phyloP scores from a whole-genome alignment of 2,113 vertebrate species.

The Gymnogyps californianus region DNA sequence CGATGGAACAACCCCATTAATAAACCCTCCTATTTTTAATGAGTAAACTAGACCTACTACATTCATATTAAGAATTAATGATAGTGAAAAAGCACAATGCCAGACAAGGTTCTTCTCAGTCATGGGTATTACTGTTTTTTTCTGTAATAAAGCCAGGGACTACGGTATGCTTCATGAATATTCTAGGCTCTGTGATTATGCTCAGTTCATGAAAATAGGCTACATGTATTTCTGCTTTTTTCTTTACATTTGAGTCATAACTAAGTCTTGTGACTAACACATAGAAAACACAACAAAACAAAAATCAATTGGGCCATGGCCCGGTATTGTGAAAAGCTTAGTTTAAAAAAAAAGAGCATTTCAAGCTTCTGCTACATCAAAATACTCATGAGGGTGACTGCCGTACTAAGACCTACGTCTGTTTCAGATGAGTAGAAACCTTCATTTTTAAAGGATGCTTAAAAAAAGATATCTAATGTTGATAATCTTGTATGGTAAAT shows the following conservation, averaged over 20 bases:
- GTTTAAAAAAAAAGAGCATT: background rate
- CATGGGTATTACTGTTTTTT: background rate
- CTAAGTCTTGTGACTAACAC: background rate
- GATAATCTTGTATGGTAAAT: background rate
- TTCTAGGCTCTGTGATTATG: background rate
- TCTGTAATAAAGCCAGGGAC: background rate
- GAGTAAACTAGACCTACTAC: background rate
- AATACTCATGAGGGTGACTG: background rate
- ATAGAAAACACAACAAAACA: background rate
- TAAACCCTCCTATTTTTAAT: background rate
- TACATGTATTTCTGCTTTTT: background rate
- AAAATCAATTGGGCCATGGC: background rate
- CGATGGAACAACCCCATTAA: background rate
- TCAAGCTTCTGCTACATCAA: background rate
- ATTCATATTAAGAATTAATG: constrained; percentile 3
- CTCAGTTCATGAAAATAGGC: background rate
- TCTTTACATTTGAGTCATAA: background rate
- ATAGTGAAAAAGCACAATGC: background rate
- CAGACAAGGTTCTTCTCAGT: background rate
- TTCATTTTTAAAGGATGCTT: background rate
- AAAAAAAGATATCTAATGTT: background rate
- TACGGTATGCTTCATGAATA: background rate
- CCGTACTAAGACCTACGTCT: background rate
- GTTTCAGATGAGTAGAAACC: background rate
- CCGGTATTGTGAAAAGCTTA: background rate